phyloP scores from a whole-genome alignment of 2,113 vertebrate species.

The Psilopogon haemacephalus region DNA sequence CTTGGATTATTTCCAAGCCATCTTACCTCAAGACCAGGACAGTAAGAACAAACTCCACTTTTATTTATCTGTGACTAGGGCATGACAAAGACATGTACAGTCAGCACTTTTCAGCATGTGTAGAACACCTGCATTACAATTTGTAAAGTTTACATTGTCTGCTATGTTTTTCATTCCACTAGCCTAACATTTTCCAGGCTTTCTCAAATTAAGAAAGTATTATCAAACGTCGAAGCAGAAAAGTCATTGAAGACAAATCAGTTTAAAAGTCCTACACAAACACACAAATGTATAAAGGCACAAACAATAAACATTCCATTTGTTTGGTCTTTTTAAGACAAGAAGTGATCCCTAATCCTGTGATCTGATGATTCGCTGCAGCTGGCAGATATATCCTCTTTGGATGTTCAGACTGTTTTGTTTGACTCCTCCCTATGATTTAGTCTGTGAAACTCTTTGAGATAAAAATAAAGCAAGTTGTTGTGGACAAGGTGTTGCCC shows the following conservation, averaged over 20 bases:
- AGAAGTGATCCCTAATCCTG: background rate
- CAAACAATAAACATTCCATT: background rate
- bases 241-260: background rate
- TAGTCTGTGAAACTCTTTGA: background rate
- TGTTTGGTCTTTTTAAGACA: background rate
- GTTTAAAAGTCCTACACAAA: background rate
- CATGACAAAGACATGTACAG: background rate
- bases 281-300: background rate
- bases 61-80: background rate
- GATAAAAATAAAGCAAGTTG: background rate
- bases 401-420: background rate
- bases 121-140: background rate
- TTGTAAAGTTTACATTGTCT: background rate
- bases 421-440: background rate
- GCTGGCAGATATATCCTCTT: background rate
- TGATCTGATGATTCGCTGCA: background rate
- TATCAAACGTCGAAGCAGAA: background rate
- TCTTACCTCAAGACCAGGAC: background rate
- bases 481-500: background rate
- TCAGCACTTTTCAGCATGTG: constrained; percentile 4
- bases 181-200: background rate
- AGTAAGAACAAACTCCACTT: constrained; percentile 21
- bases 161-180: background rate
- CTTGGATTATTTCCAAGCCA: background rate
- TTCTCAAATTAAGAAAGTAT: background rate